phyloP scores from a whole-genome alignment of 2,797 vertebrate species.

The Avahi laniger region DNA sequence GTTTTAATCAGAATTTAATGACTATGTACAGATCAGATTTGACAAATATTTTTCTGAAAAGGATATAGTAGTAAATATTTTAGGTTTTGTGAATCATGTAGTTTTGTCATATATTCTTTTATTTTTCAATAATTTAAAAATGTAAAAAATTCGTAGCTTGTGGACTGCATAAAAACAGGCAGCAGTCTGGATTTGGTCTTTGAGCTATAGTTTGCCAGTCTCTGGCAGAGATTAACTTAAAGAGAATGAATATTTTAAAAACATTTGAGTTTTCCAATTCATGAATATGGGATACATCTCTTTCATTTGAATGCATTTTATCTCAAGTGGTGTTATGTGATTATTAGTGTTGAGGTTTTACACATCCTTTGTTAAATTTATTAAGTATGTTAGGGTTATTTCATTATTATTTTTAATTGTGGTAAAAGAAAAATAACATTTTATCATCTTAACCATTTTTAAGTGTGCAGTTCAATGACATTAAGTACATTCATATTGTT shows the following conservation, averaged over 20 bases:
- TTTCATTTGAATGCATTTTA: not conserved
- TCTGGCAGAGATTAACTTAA: not conserved
- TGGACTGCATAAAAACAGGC: not conserved
- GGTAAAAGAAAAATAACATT: not conserved
- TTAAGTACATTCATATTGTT: not conserved
- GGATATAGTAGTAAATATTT: not conserved
- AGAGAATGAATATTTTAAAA: not conserved
- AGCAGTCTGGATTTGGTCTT: not conserved
- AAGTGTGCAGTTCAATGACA: not conserved
- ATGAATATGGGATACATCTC: not conserved
- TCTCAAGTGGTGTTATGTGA: not conserved
- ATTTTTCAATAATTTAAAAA: not conserved
- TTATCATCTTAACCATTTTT: not conserved
- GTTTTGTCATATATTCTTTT: not conserved
- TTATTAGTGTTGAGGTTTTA: not conserved
- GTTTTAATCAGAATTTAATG: not conserved
- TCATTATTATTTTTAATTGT: not conserved
- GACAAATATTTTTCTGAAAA: not conserved
- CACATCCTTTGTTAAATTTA: not conserved
- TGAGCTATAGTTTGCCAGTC: not conserved
- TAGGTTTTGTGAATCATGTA: not conserved
- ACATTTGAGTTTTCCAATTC: not conserved
- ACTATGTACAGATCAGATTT: not conserved
- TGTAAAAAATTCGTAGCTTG: not conserved
- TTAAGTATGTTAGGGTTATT: not conserved